Percentiles rank a stretch among this genome's conserved stretches.
Conservation (phyloP, 2,113 vertebrate species). For the Odocoileus virginianus region DNA sequence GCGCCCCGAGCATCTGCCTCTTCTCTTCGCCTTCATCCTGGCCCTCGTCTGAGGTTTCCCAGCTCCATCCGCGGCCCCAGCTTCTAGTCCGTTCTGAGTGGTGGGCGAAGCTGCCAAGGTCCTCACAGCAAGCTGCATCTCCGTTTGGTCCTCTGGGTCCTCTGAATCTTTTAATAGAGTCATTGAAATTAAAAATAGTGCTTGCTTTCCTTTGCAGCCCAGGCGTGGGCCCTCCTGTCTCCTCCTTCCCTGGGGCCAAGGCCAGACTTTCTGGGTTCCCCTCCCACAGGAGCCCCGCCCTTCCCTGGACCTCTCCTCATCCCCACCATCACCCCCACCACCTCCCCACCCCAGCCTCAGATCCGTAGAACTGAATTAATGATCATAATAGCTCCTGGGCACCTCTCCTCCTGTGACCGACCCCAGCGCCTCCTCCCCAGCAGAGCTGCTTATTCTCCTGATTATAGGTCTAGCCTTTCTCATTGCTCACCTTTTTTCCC, state of each 20-base stretch:
- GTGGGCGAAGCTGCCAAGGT: not conserved
- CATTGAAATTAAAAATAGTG: slow-evolving; percentile 14
- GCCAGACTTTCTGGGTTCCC: no score
- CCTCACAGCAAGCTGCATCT: not conserved
- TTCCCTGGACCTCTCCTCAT: not conserved
- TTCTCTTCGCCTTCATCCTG: accelerated
- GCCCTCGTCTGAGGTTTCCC: accelerated
- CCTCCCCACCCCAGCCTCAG: not conserved
- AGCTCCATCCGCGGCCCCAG: accelerated
- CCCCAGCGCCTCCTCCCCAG: not conserved
- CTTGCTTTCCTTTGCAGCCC: not conserved
- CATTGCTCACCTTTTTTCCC: not conserved
- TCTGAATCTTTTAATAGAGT: not conserved
- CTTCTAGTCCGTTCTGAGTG: not conserved
- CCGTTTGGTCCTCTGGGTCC: not conserved
- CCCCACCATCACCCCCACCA: not conserved
- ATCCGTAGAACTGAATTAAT: no score
- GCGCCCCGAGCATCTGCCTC: not conserved
- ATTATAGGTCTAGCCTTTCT: not conserved
- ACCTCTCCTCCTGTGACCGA: not conserved
- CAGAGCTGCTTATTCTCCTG: not conserved
- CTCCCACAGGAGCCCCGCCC: not conserved
- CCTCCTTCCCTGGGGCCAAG: not conserved
- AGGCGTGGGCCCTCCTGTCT: not conserved
- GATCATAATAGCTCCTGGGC: not conserved